Percentiles rank a stretch among this genome's conserved stretches.
Evolutionary conservation across 2,797 vertebrate species (phyloP).

Genomic region (Acanthurus tractus): DNA sequence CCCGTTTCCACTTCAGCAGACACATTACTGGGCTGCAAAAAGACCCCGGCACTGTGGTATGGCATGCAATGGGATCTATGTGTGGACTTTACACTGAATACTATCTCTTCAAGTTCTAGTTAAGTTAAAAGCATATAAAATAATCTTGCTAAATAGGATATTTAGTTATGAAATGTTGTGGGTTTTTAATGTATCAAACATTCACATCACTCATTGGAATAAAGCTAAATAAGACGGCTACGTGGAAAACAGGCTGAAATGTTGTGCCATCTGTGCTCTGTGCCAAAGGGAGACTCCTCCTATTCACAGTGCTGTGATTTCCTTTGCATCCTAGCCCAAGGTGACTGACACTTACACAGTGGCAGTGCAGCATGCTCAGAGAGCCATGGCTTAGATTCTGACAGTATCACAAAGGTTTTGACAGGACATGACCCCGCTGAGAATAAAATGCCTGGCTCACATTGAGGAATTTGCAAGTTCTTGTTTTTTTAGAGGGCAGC

Average conservation of each 20-base stretch:
- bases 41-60: slow-evolving; percentile 38
- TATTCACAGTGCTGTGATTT: slow-evolving; percentile 76
- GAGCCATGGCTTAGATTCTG: slow-evolving; percentile 74
- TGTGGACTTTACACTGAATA: slow-evolving; percentile 14
- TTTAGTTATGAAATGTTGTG: slow-evolving; percentile 25
- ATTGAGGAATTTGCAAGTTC: slow-evolving; percentile 34
- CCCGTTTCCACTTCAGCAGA: slow-evolving; percentile 69
- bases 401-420: slow-evolving; percentile 74
- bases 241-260: slow-evolving; percentile 38
- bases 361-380: slow-evolving; percentile 73
- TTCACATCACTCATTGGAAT: slow-evolving; percentile 33
- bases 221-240: slow-evolving; percentile 29
- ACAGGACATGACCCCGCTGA: slow-evolving; percentile 72
- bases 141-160: slow-evolving; percentile 14
- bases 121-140: slow-evolving; percentile 31
- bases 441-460: slow-evolving; percentile 40
- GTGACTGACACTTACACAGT: slow-evolving; percentile 81
- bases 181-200: slow-evolving; percentile 39
- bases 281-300: slow-evolving; percentile 65
- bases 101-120: slow-evolving; percentile 6
- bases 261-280: slow-evolving; percentile 67
- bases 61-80: slow-evolving; percentile 31
- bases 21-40: slow-evolving; percentile 63
- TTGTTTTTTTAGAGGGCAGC: slow-evolving; percentile 7
- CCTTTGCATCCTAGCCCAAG: slow-evolving; percentile 64